Evolutionary conservation across 2,797 vertebrate genomes (phyloP), one percentile per base, ranked within the genome.

Genomic region (Macropus fuliginosus): DNA sequence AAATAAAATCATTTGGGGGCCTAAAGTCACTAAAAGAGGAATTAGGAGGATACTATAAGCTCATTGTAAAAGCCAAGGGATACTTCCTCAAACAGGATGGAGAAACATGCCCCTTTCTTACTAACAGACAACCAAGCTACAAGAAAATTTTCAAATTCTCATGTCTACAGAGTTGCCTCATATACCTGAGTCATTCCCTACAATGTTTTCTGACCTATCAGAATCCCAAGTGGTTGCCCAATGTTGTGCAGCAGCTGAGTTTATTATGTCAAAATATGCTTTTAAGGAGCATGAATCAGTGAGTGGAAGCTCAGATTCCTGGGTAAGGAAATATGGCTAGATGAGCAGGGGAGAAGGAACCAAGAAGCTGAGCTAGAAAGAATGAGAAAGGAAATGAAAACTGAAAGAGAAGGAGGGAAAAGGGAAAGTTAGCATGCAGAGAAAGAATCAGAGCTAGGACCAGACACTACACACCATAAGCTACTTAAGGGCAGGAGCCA

Each of bases 221-320:
- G 54, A 90, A 55, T 6, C 12, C 40, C 55, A 92, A 34, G 14
- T 55, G 50, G 50, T 50, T 92, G 3, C 91, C 57, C 62, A 91
- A 59, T 57, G 34, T 87, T 91, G 29, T 50, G 92, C 92, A 94
- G 62, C 92, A 94, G 54, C 14, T 95, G 40, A 24, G 95, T 93
- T 93, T 91, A 93, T 13, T 9, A 95, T 93, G 94, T 95, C n/a
- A 91, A 93, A 94, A 93, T 95, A 90, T 95, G 93, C 54, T 96
- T 95, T 95, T n/a, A 92, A 28, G 93, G 59, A 94, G 34, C 90
- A 0, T 5, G 90, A 91, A 55, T 91, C 62, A 92, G 46, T 55
- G 54, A 81, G 40, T 46, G 46, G n/a, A 81, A 81, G 74, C 6
- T 81, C 2, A 81, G n/a, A 81, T 27, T 81, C 6, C 40, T 81